Evolutionary conservation across 2,888 invertebrate species (phyloP).

Genomic region (Hyposoter dolosus): DNA sequence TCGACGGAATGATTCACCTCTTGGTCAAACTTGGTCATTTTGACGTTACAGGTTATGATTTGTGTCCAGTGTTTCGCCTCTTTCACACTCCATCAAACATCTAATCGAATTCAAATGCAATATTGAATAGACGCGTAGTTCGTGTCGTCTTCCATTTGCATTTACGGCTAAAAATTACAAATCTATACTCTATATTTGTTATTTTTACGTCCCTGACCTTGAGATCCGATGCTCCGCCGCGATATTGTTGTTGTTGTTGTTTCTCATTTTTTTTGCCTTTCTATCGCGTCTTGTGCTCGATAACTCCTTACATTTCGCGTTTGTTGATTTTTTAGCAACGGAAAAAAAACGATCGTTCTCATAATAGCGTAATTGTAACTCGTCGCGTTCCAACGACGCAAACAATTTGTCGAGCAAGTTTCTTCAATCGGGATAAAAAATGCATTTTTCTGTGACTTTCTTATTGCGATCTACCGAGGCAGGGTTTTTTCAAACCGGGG

Average conservation of each 20-base stretch:
- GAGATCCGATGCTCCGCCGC: conserved; percentile 11
- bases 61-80: conserved; percentile 45
- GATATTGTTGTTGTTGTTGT: neutral
- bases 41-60: conserved; percentile 76
- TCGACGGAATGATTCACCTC: conserved; percentile 58
- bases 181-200: neutral
- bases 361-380: too few species aligned
- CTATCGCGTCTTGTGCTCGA: too few species aligned
- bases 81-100: neutral
- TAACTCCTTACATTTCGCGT: too few species aligned
- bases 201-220: conserved; percentile 21
- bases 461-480: too few species aligned
- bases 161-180: neutral
- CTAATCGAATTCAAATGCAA: neutral
- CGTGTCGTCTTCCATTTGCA: neutral
- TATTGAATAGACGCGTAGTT: neutral
- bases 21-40: conserved; percentile 65
- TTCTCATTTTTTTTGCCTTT: too few species aligned
- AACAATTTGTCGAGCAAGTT: too few species aligned
- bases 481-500: too few species aligned
- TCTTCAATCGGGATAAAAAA: too few species aligned
- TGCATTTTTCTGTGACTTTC: too few species aligned
- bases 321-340: too few species aligned
- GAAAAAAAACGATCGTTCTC: too few species aligned
- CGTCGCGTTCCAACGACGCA: too few species aligned